Base-by-base conservation (phyloP, 2,113 vertebrate species). In the Puffinus mauretanicus region DNA sequence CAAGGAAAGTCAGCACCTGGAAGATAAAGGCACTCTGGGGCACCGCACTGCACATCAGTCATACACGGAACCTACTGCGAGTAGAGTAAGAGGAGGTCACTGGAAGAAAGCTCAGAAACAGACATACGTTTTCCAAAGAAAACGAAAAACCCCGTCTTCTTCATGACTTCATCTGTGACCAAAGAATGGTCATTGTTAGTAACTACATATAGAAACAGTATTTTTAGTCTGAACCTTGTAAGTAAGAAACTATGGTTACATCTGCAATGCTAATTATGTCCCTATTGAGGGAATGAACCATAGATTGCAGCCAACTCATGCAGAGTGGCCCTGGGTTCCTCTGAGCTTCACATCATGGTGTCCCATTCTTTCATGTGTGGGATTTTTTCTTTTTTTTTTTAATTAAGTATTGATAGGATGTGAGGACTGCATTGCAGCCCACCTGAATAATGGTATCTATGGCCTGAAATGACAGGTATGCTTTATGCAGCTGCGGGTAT, bases 201-300 rank as follows among this genome's bases (percentile, higher is more conserved):
- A 69, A 30, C 21, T 16, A 32, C 38, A 38, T 1, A 38, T 0
- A 51, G 44, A 82, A 60, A 7, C 19, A 47, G 29, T 7, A 69
- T 54, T 90, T 94, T 86, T 7, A 80, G 32, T 20, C 76, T 61
- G 58, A 72, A 69, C 47, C 20, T 51, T 38, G 5, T 16, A 30
- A 79, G 24, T 3, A 38, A 34, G 57, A 36, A 40, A 24, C 20
- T 34, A 4, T 3, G 3, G 27, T 7, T 80, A 34, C 10, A 1
- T 15, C 54, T 40, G 30, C 62, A 26, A 21, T 5, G 34, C 10
- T 82, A 25, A 47, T 69, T 24, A 13, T 5, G 10, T 12, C n/a
- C 40, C n/a, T 11, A 0, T 5, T 0, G 1, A 60, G 66, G 44
- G 38, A 86, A 47, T 0, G 7, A 71, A 44, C 16, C 2, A 0